Evolutionary conservation across 2,113 vertebrate genomes (phyloP).

Genomic region (Felis chaus): DNA sequence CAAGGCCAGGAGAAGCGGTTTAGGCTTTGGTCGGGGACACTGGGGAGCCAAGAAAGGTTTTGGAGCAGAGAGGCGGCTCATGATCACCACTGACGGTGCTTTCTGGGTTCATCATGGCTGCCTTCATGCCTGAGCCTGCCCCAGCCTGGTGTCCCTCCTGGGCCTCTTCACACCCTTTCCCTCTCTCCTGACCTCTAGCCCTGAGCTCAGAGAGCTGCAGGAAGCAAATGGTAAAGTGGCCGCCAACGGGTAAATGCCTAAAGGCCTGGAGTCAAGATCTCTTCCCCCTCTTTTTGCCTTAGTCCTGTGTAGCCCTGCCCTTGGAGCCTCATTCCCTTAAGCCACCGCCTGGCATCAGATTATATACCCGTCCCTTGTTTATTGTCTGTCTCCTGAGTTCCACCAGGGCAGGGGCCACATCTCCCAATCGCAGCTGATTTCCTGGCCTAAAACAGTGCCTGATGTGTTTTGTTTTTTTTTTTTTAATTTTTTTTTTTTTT

Average conservation of each 20-base stretch:
- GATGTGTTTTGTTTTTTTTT: neutral
- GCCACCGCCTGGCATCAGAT: constrained; percentile 41
- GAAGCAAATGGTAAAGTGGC: neutral
- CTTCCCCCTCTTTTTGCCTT: neutral
- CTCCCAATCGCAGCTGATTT: neutral
- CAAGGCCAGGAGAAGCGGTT: neutral
- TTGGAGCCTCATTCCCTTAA: neutral
- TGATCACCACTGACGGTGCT: neutral
- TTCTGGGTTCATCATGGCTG: neutral
- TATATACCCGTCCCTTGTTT: constrained; percentile 46
- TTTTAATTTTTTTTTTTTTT: neutral
- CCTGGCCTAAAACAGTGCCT: neutral
- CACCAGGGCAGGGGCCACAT: neutral
- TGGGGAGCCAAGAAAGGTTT: neutral
- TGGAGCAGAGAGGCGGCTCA: neutral
- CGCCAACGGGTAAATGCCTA: neutral
- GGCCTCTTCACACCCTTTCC: neutral
- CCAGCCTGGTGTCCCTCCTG: neutral
- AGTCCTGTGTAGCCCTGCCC: neutral
- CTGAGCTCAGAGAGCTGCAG: neutral
- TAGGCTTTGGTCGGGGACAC: neutral
- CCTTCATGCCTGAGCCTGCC: neutral
- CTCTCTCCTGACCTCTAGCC: neutral
- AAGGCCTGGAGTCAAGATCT: neutral
- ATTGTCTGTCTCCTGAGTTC: neutral